Base-by-base conservation (phyloP, 2,888 invertebrate genomes). In the Drosophila nigricruria region DNA sequence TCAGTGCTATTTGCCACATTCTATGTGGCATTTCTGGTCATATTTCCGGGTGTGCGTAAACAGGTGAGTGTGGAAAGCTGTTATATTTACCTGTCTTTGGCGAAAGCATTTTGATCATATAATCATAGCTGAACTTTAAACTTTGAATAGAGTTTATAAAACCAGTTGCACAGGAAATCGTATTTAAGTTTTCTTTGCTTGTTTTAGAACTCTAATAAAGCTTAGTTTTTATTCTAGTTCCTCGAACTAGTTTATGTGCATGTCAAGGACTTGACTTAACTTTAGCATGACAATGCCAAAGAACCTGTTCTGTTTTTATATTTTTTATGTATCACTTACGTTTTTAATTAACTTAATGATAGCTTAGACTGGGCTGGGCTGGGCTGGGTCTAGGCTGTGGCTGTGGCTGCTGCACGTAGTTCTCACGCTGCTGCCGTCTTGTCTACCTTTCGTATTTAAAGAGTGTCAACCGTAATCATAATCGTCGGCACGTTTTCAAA, bases 31-130 rank as follows among this genome's bases (percentile, higher is more conserved):
- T 99, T 99, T 94, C 95, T 98, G 91, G 96, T 98, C 91, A 96
- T 99, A 91, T 97, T 99, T 93, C 99, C 99, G 59, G 99, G 99
- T 78, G 96, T 98, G 91, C 95, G 98, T 91, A 98, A 97, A 94
- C 97, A 98, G 96, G 97, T 97, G 92, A 94, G 89, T 70, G 49
- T 20, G 14, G 6, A 3, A 2, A 23, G 12, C 6, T 27, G 23
- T 47, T 47, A 8, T 1, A 16, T 23, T 16, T 5, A n/a, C 5
- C 9, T 23, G 12, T 14, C 14, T 9, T 9, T 9, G 8, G 38
- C 12, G 1, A 18, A 18, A 18, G 18, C 3, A 23, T 42, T 23
- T 43, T 8, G 4, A 6, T 2, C 43, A 45, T 43, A 23, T 45
- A 3, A 23, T 10, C 30, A 5, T 9, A 34, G 16, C 34, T 9